A percentile compares a stretch with the other conserved stretches of the same genome.
phyloP scores from a whole-genome alignment of 2,888 invertebrate genomes.

The Drosophila villosipedis region DNA sequence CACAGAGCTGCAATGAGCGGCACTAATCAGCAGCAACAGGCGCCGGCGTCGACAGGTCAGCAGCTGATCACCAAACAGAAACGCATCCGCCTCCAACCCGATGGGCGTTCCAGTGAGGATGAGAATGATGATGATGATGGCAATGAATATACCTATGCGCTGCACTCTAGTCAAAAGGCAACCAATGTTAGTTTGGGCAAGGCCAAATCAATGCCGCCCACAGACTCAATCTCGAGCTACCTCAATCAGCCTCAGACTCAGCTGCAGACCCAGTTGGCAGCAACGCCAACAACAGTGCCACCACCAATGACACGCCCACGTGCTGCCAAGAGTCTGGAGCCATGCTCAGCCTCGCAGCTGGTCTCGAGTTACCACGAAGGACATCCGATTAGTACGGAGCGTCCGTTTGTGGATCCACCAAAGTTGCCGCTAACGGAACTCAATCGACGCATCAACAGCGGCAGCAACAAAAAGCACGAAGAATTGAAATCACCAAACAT shows the following conservation, averaged over 20 bases:
- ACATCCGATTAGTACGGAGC: constrained; percentile 37
- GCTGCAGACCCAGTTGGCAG: constrained; percentile 34
- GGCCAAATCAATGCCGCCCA: constrained; percentile 75
- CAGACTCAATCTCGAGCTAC: constrained; percentile 27
- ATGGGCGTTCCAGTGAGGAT: constrained; percentile 19
- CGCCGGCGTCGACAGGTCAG: constrained; percentile 27
- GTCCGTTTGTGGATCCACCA: constrained; percentile 52
- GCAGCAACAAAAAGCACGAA: background rate
- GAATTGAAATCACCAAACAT: constrained; percentile 8
- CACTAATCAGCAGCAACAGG: constrained; percentile 24
- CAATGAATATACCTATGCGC: constrained; percentile 31
- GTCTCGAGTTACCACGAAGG: constrained; percentile 17
- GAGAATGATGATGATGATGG: constrained; percentile 32
- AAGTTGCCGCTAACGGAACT: constrained; percentile 33
- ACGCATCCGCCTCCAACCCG: constrained; percentile 10
- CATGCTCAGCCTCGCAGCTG: constrained; percentile 3
- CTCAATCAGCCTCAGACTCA: constrained; percentile 17
- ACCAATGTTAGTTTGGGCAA: constrained; percentile 60
- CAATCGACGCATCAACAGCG: constrained; percentile 22
- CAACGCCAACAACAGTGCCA: constrained; percentile 25
- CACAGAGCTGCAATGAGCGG: constrained; percentile 54
- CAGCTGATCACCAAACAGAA: constrained; percentile 38
- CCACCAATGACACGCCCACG: constrained; percentile 21
- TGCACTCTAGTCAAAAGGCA: constrained; percentile 65
- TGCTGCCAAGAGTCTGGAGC: constrained; percentile 48